Evolutionary conservation across 2,113 vertebrate genomes (phyloP).

Genomic region (Proterorhinus semilunaris): DNA sequence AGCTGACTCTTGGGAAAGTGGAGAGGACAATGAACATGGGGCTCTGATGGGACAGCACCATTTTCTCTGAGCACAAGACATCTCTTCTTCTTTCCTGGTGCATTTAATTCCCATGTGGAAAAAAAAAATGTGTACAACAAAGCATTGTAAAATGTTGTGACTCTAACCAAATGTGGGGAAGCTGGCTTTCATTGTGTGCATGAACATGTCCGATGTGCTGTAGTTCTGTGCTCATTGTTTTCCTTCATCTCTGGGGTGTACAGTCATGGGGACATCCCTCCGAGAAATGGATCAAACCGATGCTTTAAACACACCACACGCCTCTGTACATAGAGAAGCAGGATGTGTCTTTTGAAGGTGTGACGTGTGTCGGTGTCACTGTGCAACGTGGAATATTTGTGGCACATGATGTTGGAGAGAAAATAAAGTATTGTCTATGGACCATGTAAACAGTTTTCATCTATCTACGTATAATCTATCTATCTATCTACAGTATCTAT

Average conservation of each 20-base stretch:
- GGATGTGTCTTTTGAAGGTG: slow-evolving; percentile 32
- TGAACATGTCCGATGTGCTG: slow-evolving; percentile 78
- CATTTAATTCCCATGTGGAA: slow-evolving; percentile 23
- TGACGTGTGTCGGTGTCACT: slow-evolving; percentile 11
- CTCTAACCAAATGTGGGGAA: slow-evolving; percentile 74
- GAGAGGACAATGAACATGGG: slow-evolving; percentile 13
- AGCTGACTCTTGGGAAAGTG: slow-evolving; percentile 26
- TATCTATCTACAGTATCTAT: neutral
- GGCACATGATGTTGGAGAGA: slow-evolving; percentile 8
- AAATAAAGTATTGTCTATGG: slow-evolving; percentile 6
- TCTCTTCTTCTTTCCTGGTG: slow-evolving; percentile 34
- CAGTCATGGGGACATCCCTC: slow-evolving; percentile 37
- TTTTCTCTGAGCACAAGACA: slow-evolving; percentile 30
- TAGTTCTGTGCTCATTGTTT: slow-evolving; percentile 61
- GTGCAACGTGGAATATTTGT: slow-evolving; percentile 13
- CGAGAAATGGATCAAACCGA: slow-evolving; percentile 33
- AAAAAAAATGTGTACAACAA: slow-evolving; percentile 60
- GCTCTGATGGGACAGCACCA: slow-evolving; percentile 25
- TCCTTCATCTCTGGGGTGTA: slow-evolving; percentile 59
- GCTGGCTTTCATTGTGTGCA: slow-evolving; percentile 80
- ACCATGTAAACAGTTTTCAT: neutral
- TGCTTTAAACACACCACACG: slow-evolving; percentile 44
- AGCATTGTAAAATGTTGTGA: slow-evolving; percentile 71
- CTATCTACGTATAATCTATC: neutral
- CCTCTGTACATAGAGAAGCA: slow-evolving; percentile 20